These are phyloP conservation scores for Mercenaria mercenaria DNA, from an alignment of 1,140 invertebrate species.

Conservation along the genomic window DNA sequence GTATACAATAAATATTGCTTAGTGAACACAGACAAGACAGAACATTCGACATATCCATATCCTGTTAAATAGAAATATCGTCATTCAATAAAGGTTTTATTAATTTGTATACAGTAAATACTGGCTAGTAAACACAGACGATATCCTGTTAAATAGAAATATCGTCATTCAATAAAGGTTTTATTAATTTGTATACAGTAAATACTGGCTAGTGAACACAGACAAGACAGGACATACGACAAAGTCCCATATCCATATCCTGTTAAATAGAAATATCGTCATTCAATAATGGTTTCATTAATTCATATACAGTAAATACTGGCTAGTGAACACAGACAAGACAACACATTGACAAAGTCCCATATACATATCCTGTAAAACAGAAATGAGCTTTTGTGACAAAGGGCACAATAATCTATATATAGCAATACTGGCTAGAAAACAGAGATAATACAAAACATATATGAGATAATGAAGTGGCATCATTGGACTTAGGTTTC, in stretches of 20 bases:
- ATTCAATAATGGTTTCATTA: too few species aligned
- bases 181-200: too few species aligned
- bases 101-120: constrained; percentile 69
- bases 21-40: constrained; percentile 74
- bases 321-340: constrained; percentile 72
- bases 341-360: constrained; percentile 67
- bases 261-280: constrained; percentile 60
- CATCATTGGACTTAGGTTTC: too few species aligned
- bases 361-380: constrained; percentile 74
- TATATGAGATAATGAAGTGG: too few species aligned
- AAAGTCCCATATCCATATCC: constrained; percentile 74
- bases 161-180: too few species aligned
- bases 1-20: constrained; percentile 64
- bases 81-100: too few species aligned
- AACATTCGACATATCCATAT: constrained; percentile 71
- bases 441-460: too few species aligned
- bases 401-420: too few species aligned
- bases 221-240: constrained; percentile 69
- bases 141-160: too few species aligned
- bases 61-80: constrained; percentile 69
- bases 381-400: too few species aligned
- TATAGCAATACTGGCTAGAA: constrained; percentile 65
- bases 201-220: constrained; percentile 72
- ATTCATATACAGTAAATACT: constrained; percentile 66
- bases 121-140: constrained; percentile 72